A percentile compares a stretch with the other conserved stretches of the same genome.
These are phyloP conservation scores for Perodicticus potto DNA, from an alignment of 2,797 vertebrate species.

Conservation along the genomic window DNA sequence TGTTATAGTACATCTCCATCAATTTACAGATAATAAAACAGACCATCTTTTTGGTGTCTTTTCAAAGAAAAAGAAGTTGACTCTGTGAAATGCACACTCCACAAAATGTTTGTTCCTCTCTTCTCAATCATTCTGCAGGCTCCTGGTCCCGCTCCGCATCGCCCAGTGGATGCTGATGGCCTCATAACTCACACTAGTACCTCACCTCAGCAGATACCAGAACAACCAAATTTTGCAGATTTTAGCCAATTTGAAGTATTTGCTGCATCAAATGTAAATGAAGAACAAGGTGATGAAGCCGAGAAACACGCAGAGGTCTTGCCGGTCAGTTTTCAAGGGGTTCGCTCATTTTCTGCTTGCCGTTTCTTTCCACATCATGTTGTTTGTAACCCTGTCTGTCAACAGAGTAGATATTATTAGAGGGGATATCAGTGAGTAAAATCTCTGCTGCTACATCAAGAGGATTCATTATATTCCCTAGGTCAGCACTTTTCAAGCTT, in stretches of 20 bases:
- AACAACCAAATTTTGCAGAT: conserved; percentile 99
- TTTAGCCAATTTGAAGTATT: conserved; percentile 99
- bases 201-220: conserved; percentile 98
- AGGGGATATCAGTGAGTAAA: not conserved
- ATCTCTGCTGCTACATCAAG: not conserved
- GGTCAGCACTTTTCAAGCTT: not conserved
- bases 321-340: conserved; percentile 89
- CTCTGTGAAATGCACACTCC: not conserved
- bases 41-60: not conserved
- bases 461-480: not conserved
- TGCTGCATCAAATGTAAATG: conserved; percentile 91
- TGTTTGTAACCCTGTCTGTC: not conserved
- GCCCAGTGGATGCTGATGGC: conserved; percentile 93
- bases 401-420: not conserved
- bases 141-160: conserved; percentile 92
- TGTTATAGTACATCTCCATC: not conserved
- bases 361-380: not conserved
- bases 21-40: conserved; percentile 46
- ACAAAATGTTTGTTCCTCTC: not conserved
- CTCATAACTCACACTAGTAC: conserved; percentile 92
- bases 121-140: conserved; percentile 85
- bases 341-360: not conserved
- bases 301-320: conserved; percentile 93
- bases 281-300: conserved; percentile 92
- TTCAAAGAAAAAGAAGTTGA: not conserved